Base-by-base conservation (phyloP, 1,140 invertebrate genomes). In the Leptoteleia sp. region DNA sequence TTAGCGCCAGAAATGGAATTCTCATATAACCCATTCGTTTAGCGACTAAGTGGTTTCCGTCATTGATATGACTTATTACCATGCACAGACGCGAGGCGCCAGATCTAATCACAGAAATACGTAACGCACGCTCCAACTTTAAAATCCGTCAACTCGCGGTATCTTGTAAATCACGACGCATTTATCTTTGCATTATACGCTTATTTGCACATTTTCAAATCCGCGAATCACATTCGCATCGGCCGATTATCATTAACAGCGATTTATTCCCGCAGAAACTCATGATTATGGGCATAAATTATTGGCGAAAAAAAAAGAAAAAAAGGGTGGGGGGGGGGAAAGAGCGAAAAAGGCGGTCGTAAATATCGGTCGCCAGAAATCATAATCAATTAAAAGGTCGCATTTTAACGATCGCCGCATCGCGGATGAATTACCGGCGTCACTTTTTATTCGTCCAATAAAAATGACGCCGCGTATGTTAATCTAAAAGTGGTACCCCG, bases 51-150 rank as follows among this genome's bases (percentile, higher is more conserved):
- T 59, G 71, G 59, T 77, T 71, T 68, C 68, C 67, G 76, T 78
- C 76, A 67, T 65, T 67, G 54, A 72, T 79, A 79, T 79, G 70
- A 79, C 70, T 79, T 79, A 79, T 79, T 79, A 75, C 70, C 70
- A 79, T 64, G 42, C 61, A 47, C 29, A 72, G 78, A 76, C 61
- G 47, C 55, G 38, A 72, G 80, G 80, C 80, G 80, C 80, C 80
- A 76, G 79, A 78, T 67, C 76, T 76, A 79, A 81, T 81, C 79
- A 70, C 25, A 43, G 31, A 68, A 59, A 71, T 64, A 62, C 64
- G 72, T 67, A 72, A 68, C 70, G 70, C 76, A 72, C 52, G 12
- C 38, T 61, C 59, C 8, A 64, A 50, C 61, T n/a, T 71, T 75
- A 68, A 76, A 79, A 71, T 67, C 62, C 37, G 52, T 65, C 48